Percentiles rank a stretch among this genome's conserved stretches.
phyloP scores from a whole-genome alignment of 2,797 vertebrate genomes.

The Lepilemur ruficaudatus region DNA sequence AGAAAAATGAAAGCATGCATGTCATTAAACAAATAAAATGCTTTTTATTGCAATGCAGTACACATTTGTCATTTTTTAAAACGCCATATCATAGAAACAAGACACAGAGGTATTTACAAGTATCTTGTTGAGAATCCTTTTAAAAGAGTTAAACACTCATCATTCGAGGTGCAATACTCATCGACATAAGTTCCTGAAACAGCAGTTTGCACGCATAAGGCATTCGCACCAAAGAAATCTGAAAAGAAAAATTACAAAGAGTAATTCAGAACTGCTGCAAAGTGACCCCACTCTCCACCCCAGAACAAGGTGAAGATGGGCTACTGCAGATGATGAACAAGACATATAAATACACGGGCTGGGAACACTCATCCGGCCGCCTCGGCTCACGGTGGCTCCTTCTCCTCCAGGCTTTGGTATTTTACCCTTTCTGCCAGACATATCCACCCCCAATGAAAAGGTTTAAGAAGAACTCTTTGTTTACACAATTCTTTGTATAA shows the following conservation, averaged over 20 bases:
- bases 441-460: not conserved
- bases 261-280: not conserved
- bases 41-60: conserved; percentile 55
- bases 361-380: not conserved
- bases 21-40: conserved; percentile 76
- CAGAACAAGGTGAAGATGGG: not conserved
- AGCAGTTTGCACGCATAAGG: conserved; percentile 98
- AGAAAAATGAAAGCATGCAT: conserved; percentile 78
- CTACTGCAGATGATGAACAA: not conserved
- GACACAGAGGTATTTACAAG: conserved; percentile 1
- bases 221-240: conserved; percentile 98
- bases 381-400: not conserved
- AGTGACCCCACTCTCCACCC: not conserved
- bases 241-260: conserved; percentile 66
- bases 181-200: conserved; percentile 99
- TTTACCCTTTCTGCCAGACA: conserved; percentile 8
- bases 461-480: not conserved
- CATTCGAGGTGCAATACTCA: conserved; percentile 99
- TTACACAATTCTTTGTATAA: conserved; percentile 32
- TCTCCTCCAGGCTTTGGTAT: not conserved
- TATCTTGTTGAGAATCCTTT: not conserved
- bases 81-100: not conserved
- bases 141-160: conserved; percentile 90
- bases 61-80: not conserved
- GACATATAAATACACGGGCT: no score